phyloP scores from a whole-genome alignment of 2,113 vertebrate species.

The Cnemophilus loriae region DNA sequence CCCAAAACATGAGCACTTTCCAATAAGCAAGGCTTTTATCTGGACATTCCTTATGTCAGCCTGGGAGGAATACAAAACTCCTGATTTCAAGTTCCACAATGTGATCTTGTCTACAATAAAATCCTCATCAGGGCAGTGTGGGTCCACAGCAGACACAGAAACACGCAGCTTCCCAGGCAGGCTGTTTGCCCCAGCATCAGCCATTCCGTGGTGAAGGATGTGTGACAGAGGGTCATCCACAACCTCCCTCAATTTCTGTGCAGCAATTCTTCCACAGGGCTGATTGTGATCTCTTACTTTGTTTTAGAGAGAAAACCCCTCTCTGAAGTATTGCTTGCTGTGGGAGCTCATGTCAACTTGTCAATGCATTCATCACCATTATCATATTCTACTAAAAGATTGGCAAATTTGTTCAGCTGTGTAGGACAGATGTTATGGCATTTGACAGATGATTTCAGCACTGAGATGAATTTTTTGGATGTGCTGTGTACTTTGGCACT shows the following conservation, averaged over 20 bases:
- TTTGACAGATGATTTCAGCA: constrained; percentile 61
- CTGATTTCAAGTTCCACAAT: not conserved
- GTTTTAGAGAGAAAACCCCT: constrained; percentile 11
- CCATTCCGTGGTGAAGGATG: not conserved
- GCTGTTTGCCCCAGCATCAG: not conserved
- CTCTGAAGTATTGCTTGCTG: not conserved
- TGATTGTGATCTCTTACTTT: not conserved
- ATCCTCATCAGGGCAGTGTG: not conserved
- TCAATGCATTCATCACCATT: constrained; percentile 61
- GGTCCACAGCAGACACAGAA: not conserved
- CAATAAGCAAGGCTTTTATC: not conserved
- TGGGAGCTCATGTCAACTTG: not conserved
- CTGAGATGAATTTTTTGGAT: constrained; percentile 39
- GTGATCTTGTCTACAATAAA: not conserved
- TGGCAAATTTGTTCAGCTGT: constrained; percentile 66
- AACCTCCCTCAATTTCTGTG: not conserved
- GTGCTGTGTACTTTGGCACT: constrained; percentile 25
- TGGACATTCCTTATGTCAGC: not conserved
- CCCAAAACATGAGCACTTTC: not conserved
- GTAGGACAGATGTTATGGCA: constrained; percentile 53
- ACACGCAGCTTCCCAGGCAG: not conserved
- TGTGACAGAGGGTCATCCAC: not conserved
- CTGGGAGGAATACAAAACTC: not conserved
- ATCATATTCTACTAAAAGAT: constrained; percentile 47
- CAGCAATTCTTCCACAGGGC: not conserved